Evolutionary conservation across 2,113 vertebrate species (phyloP).

Genomic region (Aphyosemion australe): DNA sequence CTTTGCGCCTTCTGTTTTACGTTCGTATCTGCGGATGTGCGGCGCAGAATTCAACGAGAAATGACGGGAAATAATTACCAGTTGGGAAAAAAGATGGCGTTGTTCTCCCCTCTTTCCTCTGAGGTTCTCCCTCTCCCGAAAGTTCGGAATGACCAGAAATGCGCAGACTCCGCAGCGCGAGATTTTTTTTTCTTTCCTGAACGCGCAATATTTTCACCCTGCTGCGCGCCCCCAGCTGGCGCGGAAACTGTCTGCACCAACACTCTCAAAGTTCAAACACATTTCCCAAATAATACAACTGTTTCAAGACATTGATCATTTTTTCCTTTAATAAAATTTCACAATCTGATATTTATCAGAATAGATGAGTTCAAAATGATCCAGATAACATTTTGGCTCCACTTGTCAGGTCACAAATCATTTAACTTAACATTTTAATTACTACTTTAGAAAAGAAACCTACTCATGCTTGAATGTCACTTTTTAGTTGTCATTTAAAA

Average conservation of each 20-base stretch:
- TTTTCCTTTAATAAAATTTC: too few relatives aligned
- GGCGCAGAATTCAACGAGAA: background rate
- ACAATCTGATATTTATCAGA: too few relatives aligned
- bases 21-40: accelerated
- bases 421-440: too few relatives aligned
- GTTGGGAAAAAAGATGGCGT: conserved; percentile 57
- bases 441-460: too few relatives aligned
- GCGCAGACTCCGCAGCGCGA: conserved; percentile 59
- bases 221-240: conserved; percentile 48
- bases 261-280: background rate
- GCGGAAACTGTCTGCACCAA: background rate
- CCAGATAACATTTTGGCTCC: too few relatives aligned
- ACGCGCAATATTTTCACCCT: conserved; percentile 55
- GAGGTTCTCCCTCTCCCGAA: conserved; percentile 68
- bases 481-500: too few relatives aligned
- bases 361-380: too few relatives aligned
- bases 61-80: conserved; percentile 49
- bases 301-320: too few relatives aligned
- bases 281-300: background rate
- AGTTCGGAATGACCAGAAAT: conserved; percentile 71
- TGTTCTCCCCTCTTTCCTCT: conserved; percentile 54
- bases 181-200: conserved; percentile 20
- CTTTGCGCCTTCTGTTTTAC: background rate
- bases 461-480: too few relatives aligned
- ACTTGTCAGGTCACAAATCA: too few relatives aligned